Evolutionary conservation across 2,113 vertebrate genomes (phyloP).

Genomic region (Tachysurus vachellii): DNA sequence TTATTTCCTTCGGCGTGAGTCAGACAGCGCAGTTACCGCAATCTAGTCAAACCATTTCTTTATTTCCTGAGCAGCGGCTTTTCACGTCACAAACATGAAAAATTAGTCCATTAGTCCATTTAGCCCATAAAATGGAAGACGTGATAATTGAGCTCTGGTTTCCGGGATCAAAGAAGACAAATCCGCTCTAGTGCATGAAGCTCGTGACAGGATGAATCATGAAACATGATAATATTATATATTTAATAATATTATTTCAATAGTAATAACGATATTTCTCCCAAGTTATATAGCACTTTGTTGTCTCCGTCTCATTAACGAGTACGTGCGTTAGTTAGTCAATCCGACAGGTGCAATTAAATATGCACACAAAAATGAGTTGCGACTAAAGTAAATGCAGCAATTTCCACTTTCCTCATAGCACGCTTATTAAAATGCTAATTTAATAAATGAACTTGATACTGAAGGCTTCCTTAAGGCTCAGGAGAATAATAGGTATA

Average conservation of each 20-base stretch:
- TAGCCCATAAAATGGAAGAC: background rate
- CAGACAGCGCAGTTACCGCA: background rate
- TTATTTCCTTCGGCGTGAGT: background rate
- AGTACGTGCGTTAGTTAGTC: slow-evolving; percentile 7
- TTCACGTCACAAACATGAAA: background rate
- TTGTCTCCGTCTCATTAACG: slow-evolving; percentile 9
- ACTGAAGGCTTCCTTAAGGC: slow-evolving; percentile 21
- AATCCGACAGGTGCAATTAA: slow-evolving; percentile 19
- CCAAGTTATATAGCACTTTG: background rate
- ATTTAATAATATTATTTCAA: background rate
- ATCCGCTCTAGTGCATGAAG: background rate
- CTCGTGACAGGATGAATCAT: background rate
- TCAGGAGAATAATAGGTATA: slow-evolving; percentile 27
- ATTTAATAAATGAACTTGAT: slow-evolving; percentile 38
- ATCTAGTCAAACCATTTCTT: background rate
- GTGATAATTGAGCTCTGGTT: background rate
- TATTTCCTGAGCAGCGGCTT: background rate
- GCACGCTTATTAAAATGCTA: slow-evolving; percentile 48
- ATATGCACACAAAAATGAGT: slow-evolving; percentile 12
- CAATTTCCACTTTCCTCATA: slow-evolving; percentile 24
- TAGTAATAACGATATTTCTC: slow-evolving; percentile 10
- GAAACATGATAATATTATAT: too few relatives aligned
- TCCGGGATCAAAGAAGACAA: background rate
- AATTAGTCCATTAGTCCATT: background rate
- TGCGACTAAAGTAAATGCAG: slow-evolving; percentile 28